phyloP scores from a whole-genome alignment of 2,888 invertebrate genomes.

The Caenorhabditis sp. region DNA sequence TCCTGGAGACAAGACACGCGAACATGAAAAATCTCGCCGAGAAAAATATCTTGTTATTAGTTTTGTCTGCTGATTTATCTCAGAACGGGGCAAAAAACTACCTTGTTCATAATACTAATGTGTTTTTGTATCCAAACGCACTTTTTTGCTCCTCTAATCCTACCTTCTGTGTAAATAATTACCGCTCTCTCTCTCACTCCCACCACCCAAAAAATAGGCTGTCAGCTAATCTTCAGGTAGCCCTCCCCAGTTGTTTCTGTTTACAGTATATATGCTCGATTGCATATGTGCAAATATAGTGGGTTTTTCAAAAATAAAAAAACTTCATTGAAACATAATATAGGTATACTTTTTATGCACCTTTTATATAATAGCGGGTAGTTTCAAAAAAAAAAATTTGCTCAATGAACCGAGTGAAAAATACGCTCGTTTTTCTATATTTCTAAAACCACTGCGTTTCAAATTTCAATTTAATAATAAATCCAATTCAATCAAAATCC shows the following conservation, averaged over 20 bases:
- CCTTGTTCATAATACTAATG: background rate
- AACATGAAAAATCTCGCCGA: too few species aligned
- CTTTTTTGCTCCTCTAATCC: background rate
- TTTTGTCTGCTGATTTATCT: too few species aligned
- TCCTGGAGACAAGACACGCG: too few species aligned
- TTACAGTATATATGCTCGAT: constrained; percentile 1
- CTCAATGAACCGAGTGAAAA: background rate
- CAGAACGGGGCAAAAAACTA: too few species aligned
- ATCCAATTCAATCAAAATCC: background rate
- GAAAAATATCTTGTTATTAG: too few species aligned
- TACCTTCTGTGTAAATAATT: background rate
- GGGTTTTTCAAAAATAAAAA: background rate
- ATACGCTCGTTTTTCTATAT: background rate
- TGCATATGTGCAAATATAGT: background rate
- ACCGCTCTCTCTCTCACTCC: background rate
- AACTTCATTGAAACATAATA: background rate
- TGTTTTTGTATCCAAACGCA: background rate
- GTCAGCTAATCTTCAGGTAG: constrained; percentile 1
- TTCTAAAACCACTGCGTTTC: background rate
- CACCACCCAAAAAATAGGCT: background rate
- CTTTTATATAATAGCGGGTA: background rate
- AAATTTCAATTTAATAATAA: constrained; percentile 3
- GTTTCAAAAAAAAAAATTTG: constrained; percentile 1
- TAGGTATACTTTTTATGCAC: background rate
- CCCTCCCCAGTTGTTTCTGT: background rate